Conservation (phyloP, 2,113 vertebrate species). For the Nothoprocta pentlandii region DNA sequence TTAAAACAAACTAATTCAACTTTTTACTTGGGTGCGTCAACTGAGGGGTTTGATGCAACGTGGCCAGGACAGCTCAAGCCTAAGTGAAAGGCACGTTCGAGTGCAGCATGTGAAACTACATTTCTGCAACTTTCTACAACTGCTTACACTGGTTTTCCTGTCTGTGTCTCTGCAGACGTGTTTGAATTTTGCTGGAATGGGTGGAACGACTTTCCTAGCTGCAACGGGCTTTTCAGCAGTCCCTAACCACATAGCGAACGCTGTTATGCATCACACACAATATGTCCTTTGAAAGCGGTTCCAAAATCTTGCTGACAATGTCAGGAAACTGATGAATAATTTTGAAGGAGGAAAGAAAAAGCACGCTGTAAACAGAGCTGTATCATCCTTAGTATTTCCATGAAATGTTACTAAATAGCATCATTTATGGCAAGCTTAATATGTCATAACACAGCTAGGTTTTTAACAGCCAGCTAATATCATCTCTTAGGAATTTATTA, state of each 20-base stretch:
- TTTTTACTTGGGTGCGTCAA: not conserved
- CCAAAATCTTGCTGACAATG: not conserved
- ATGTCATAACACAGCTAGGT: not conserved
- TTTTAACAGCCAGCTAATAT: conserved; percentile 30
- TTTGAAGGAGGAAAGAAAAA: not conserved
- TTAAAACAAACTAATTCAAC: accelerated
- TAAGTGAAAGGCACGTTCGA: not conserved
- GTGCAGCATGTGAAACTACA: not conserved
- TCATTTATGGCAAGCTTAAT: not conserved
- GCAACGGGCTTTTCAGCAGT: accelerated
- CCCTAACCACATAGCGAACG: not conserved
- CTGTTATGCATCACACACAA: accelerated
- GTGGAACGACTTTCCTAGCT: not conserved
- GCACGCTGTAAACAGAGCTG: not conserved
- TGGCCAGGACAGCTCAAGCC: not conserved
- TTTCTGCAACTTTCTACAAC: not conserved
- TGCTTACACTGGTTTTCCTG: not conserved
- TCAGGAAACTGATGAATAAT: not conserved
- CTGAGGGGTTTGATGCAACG: not conserved
- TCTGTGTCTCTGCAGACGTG: not conserved
- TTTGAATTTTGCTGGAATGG: not conserved
- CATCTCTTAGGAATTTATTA: conserved; percentile 65
- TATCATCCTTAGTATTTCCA: not conserved
- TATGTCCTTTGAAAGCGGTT: not conserved
- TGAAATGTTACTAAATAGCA: not conserved